A percentile compares a stretch with the other conserved stretches of the same genome.
phyloP scores from a whole-genome alignment of 1,140 invertebrate species.

The Cyphomyrmex costatus region DNA sequence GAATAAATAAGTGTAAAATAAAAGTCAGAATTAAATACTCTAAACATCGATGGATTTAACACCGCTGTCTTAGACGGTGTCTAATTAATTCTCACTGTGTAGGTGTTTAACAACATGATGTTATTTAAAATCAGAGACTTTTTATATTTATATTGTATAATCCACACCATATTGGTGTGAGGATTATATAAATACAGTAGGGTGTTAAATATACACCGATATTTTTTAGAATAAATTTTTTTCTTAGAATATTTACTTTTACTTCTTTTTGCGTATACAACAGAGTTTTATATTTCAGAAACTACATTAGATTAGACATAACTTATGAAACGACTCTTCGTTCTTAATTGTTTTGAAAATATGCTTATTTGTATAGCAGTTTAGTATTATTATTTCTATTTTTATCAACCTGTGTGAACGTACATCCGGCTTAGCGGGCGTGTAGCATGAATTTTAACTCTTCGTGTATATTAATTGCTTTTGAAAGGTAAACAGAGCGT shows the following conservation, averaged over 20 bases:
- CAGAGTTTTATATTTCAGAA: not conserved
- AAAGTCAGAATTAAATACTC: not conserved
- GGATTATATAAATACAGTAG: too few relatives aligned
- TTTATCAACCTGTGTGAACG: not conserved
- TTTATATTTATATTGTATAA: too few relatives aligned
- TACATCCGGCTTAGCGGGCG: conserved; percentile 9
- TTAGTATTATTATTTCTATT: conserved; percentile 15
- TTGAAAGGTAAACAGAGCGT: conserved; percentile 33
- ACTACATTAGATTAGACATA: not conserved
- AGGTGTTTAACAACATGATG: too few relatives aligned
- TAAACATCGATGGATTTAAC: too few relatives aligned
- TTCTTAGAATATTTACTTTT: not conserved
- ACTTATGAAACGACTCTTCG: not conserved
- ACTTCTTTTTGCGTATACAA: not conserved
- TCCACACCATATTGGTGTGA: too few relatives aligned
- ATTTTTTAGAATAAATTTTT: not conserved
- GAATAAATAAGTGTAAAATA: not conserved
- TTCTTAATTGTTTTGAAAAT: not conserved
- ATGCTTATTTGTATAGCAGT: not conserved
- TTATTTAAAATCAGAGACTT: too few relatives aligned
- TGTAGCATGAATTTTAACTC: conserved; percentile 39
- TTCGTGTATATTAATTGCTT: conserved; percentile 42
- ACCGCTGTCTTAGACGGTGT: too few relatives aligned
- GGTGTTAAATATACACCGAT: too few relatives aligned
- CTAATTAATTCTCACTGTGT: too few relatives aligned